Conservation (phyloP, 2,888 invertebrate genomes). For the Drosophila seclusa region DNA sequence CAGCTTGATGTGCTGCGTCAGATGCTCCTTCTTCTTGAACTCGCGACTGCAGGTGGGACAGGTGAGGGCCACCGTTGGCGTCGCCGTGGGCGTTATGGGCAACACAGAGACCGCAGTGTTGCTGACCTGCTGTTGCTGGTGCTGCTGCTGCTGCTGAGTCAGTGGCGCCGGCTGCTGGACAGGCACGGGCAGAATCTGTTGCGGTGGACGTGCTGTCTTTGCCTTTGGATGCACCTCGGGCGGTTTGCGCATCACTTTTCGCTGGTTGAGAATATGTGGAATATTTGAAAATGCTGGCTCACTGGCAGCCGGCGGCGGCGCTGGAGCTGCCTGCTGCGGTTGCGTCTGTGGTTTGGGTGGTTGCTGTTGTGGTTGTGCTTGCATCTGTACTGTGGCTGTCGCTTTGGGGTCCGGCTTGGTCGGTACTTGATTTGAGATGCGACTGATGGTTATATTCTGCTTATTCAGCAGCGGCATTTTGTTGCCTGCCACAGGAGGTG, state of each 20-base stretch:
- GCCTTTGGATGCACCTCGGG: constrained; percentile 31
- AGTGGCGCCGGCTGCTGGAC: constrained; percentile 8
- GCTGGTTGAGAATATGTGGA: constrained; percentile 45
- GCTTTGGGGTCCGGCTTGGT: constrained; percentile 44
- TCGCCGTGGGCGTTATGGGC: constrained; percentile 8
- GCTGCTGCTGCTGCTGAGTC: constrained; percentile 61
- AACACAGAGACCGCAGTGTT: constrained; percentile 19
- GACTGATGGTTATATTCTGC: constrained; percentile 83
- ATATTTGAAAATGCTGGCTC: constrained; percentile 8
- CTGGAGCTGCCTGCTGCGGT: constrained; percentile 36
- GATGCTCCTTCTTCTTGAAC: constrained; percentile 89
- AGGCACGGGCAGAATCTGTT: constrained; percentile 60
- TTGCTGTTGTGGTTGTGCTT: constrained; percentile 36
- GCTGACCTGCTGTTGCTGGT: constrained; percentile 18
- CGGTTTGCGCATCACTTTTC: constrained; percentile 52
- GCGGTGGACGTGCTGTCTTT: constrained; percentile 45
- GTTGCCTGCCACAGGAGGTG: constrained; percentile 16
- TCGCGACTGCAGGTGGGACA: constrained; percentile 87
- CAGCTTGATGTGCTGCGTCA: constrained; percentile 89
- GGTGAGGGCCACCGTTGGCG: constrained; percentile 32
- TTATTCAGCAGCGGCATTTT: constrained; percentile 80
- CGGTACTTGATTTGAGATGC: constrained; percentile 62
- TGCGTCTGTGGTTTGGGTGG: constrained; percentile 45
- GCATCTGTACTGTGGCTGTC: constrained; percentile 65
- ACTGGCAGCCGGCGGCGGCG: constrained; percentile 9